Evolutionary conservation across 2,797 vertebrate species (phyloP), one percentile per base, ranked within the genome.

Genomic region (Thripadectes ignobilis): DNA sequence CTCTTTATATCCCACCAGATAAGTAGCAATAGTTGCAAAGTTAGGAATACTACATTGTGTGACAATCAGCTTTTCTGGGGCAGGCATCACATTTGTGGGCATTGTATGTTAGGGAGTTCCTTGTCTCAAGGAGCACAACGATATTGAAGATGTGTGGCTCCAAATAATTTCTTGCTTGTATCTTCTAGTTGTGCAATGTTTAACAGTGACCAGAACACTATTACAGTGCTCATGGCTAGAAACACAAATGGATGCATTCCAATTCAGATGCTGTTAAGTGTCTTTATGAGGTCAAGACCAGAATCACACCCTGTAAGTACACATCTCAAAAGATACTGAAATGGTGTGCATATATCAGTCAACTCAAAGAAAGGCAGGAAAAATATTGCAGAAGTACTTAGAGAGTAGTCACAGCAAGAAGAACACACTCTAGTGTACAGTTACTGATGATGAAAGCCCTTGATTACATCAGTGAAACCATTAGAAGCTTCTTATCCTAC

Each of bases 101-200:
- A 51, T 5, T 14, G 4, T 4, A 43, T 3, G 0, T 13, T 36
- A 23, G n/a, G 27, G 34, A 82, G 52, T 4, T 1, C 0, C 27
- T 36, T 27, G 6, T n/a, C 38, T 61, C 22, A 38, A 52, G 14
- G 36, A 59, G 27, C 29, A 34, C 21, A 71, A 18, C 10, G 10
- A 7, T 55, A 46, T 6, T 46, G 36, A 57, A 75, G 39, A 27
- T 20, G 7, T 4, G 6, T 1, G 6, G 12, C 9, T 57, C n/a
- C 3, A 9, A 65, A 46, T 65, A 6, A 27, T 38, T 46, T 55
- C 23, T 76, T 57, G 45, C 20, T 41, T 63, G 14, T 15, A 68
- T 27, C 30, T 54, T 54, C 14, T 43, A 5, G 55, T 41, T 41
- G 36, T 67, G 27, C 59, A 65, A 55, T 1, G 0, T 38, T 54